These are phyloP conservation scores for Conus betulinus DNA, from an alignment of 1,140 invertebrate genomes.

Conservation along the genomic window DNA sequence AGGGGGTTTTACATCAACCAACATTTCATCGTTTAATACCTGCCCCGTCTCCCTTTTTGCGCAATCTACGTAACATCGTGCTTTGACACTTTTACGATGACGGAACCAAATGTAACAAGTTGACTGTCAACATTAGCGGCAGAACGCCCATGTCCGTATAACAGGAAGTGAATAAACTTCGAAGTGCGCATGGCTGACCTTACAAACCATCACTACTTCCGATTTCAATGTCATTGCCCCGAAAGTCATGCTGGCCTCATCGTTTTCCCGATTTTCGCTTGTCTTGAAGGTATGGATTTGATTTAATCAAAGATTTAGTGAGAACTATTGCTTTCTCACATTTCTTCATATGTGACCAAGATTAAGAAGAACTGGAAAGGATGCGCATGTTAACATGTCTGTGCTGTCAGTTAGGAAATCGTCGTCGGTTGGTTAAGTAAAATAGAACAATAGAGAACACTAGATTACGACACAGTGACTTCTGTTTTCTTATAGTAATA, in stretches of 20 bases:
- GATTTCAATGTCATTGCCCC: slow-evolving; percentile 35
- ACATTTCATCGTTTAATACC: not conserved
- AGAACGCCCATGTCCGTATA: slow-evolving; percentile 34
- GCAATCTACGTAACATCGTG: slow-evolving; percentile 28
- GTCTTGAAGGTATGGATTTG: slow-evolving; percentile 28
- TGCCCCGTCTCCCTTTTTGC: slow-evolving; percentile 31
- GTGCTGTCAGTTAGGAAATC: no score
- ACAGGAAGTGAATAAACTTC: not conserved
- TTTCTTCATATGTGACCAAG: no score
- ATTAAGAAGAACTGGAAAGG: no score
- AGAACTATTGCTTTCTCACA: no score
- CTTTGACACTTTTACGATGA: not conserved
- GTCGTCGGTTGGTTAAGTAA: no score
- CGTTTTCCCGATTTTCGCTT: slow-evolving; percentile 34
- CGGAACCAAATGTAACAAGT: slow-evolving; percentile 8
- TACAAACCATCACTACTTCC: slow-evolving; percentile 21
- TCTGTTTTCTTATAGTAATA: no score
- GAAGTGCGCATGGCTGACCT: slow-evolving; percentile 20
- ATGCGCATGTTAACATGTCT: no score
- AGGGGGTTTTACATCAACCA: not conserved
- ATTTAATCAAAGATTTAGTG: not conserved
- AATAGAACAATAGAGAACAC: no score
- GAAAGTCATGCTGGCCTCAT: slow-evolving; percentile 46
- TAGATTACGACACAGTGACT: no score
- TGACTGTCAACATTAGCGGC: slow-evolving; percentile 14